Base-by-base conservation (phyloP, 64 coral and sea anemone species). In the Cladopsammia gracilis region DNA sequence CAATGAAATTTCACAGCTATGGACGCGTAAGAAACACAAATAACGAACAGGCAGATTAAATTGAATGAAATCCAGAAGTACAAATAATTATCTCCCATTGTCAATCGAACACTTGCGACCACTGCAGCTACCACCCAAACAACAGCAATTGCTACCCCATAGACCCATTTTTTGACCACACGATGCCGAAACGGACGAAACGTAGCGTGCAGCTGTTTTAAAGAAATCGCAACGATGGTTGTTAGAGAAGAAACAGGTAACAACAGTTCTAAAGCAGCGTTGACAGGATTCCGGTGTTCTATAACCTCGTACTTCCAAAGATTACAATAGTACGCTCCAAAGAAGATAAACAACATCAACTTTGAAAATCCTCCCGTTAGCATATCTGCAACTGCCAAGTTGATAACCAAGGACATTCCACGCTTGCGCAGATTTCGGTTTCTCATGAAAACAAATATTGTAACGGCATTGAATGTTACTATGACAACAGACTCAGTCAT, bases 341-440 rank as follows among this genome's bases (percentile, higher is more conserved):
- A 3, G 0, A 26, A 2, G 23, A 3, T 3, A 2, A 42, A 42
- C 2, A 0, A 0, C 7, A 25, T 43, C 0, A 0, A 23, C 7
- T 7, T 13, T 7, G 7, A 8, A 70, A 12, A 43, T 34, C 7
- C 25, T 11, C 67, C 67, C 11, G 24, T 11, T n/a, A 70, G 1
- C 10, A 34, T 34, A 25, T 70, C 67, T 70, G 10, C 24, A 43
- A 70, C 67, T 8, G 67, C 67, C 10, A 70, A 56, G 12, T 43
- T 70, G 1, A 70, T 70, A 7, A 70, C 22, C 23, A 70, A 25
- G 67, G 22, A 70, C 25, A 3, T 70, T 3, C 67, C 25, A 43
- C 67, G 67, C 25, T 10, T 70, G 23, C 67, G 67, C 10, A 70
- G 24, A 70, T 7, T 25, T 12, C 25, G 67, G 7, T 70, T 70